Evolutionary conservation across 1,140 invertebrate genomes (phyloP), one percentile per base, ranked within the genome.

Genomic region (Drosophila mauritiana): DNA sequence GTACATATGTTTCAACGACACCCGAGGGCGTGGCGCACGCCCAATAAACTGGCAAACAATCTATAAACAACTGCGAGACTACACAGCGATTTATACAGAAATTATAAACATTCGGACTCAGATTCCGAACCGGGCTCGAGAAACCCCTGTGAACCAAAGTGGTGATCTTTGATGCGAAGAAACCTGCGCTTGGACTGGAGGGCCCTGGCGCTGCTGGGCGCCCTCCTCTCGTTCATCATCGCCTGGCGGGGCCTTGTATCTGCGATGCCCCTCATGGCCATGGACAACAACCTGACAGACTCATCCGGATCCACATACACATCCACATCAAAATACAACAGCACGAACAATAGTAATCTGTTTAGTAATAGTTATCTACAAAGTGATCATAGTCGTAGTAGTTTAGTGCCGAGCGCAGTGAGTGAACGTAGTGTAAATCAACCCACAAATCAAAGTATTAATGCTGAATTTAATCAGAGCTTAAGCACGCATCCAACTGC

Each of bases 201-300:
- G 91, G 91, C 91, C 91, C 91, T 92, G 83, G 91, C 91, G 54
- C 78, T 91, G 91, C 91, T 92, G 82, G 91, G 91, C 80, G 91
- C 91, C 91, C 91, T 92, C 91, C 90, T 92, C 46, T 79, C 84
- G 74, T 70, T 85, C 64, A 73, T 92, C 45, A 91, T 91, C 48
- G 69, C 78, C 67, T 92, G 91, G 90, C 73, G 75, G 48, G 77
- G 81, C 12, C 56, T 91, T 70, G 80, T 84, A 25, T 82, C 78
- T 63, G 89, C 88, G 36, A 90, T 91, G 90, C 91, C 91, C 72
- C 69, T 78, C 39, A 68, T 59, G 46, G 63, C 58, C 54, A 45
- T 45, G 42, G 42, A 45, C 37, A 39, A 39, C 8, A 69, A 42
- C 57, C 55, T 52, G 70, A 63, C 72, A 51, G 70, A 64, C 48